Percentiles rank a stretch among this genome's conserved stretches.
These are phyloP conservation scores for Sinocyclocheilus anophthalmus DNA, from an alignment of 2,113 vertebrate genomes.

Conservation along the genomic window DNA sequence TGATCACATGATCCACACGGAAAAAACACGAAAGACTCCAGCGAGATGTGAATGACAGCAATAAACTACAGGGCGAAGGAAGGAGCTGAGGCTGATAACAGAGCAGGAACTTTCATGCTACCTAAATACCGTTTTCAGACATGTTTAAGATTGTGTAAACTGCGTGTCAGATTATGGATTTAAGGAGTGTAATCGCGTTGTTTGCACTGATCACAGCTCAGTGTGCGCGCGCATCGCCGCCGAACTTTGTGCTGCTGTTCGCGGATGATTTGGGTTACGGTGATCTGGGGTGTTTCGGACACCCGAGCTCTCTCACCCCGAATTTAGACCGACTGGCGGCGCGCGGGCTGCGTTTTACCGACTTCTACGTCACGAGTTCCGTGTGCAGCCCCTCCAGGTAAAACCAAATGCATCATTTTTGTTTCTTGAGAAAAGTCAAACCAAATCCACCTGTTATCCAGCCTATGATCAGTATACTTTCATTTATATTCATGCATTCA, in stretches of 20 bases:
- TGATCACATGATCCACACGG: constrained; percentile 20
- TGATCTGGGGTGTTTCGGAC: constrained; percentile 85
- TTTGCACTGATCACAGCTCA: constrained; percentile 1
- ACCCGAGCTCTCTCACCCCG: constrained; percentile 85
- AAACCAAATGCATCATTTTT: neutral
- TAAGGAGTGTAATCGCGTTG: neutral
- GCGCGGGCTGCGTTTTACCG: constrained; percentile 84
- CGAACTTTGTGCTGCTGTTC: constrained; percentile 84
- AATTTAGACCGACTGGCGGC: constrained; percentile 84
- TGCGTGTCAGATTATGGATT: neutral
- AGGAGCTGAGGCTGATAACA: neutral
- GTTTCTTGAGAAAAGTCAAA: too few species aligned
- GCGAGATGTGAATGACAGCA: neutral
- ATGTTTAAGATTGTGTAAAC: neutral
- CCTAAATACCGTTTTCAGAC: neutral
- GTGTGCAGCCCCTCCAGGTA: constrained; percentile 94
- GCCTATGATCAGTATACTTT: neutral
- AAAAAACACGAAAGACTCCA: neutral
- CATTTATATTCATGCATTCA: neutral
- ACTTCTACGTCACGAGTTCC: constrained; percentile 86
- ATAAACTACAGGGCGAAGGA: neutral
- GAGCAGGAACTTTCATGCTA: neutral
- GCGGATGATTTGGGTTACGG: constrained; percentile 92
- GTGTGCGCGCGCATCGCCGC: constrained; percentile 24
- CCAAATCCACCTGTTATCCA: neutral